These are phyloP conservation scores for Stichopus horrens DNA, from an alignment of 53 echinoderm and acorn worm genomes.

Conservation along the genomic window DNA sequence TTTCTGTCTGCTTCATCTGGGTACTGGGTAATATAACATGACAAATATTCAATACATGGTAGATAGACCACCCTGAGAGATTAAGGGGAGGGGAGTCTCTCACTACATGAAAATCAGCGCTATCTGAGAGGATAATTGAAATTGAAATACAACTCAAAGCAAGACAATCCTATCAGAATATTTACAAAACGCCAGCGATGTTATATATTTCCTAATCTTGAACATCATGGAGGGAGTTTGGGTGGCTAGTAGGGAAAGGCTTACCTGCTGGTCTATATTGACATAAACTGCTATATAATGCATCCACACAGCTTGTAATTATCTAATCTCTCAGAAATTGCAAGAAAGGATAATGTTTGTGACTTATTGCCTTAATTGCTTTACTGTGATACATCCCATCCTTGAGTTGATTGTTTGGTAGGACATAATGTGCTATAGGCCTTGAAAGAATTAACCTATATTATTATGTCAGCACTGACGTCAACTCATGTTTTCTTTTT, in stretches of 20 bases:
- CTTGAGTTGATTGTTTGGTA: no score
- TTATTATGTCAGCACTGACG: not conserved
- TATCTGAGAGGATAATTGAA: no score
- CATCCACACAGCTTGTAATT: no score
- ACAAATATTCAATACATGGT: slow-evolving; percentile 2
- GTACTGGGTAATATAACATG: slow-evolving; percentile 12
- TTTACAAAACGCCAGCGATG: no score
- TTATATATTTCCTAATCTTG: not conserved
- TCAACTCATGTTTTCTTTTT: not conserved
- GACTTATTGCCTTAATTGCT: no score
- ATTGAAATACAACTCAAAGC: no score
- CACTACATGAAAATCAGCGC: no score
- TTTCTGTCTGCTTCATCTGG: slow-evolving; percentile 7
- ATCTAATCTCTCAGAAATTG: no score
- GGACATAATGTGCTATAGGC: no score
- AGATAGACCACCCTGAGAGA: not conserved
- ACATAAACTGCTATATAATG: not conserved
- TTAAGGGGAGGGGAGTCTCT: not conserved
- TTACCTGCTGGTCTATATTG: not conserved
- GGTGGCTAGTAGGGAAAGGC: not conserved
- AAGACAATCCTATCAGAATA: no score
- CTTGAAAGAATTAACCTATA: not conserved
- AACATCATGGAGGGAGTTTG: not conserved
- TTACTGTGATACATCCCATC: no score
- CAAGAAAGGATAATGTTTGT: no score